Percentiles rank a stretch among this genome's conserved stretches.
Conservation (phyloP, 2,888 invertebrate genomes). For the Alsophila aescularia region DNA sequence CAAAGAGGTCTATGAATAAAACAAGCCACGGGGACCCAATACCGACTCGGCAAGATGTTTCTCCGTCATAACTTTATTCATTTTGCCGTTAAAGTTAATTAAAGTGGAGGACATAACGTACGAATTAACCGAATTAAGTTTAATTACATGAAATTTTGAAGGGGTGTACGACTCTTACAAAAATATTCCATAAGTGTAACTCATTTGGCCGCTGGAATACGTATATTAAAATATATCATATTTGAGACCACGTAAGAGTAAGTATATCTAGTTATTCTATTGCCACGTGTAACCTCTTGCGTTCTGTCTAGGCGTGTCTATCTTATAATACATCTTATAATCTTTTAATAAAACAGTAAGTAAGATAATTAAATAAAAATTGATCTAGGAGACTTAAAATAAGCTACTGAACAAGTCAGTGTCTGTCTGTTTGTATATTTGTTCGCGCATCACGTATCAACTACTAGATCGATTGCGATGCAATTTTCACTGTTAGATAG, state of each 20-base stretch:
- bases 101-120: constrained; percentile 51
- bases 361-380: too few relatives aligned
- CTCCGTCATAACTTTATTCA: constrained; percentile 65
- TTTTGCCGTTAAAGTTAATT: constrained; percentile 70
- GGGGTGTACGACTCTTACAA: constrained; percentile 2
- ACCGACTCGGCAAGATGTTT: constrained; percentile 63
- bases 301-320: too few relatives aligned
- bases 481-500: too few relatives aligned
- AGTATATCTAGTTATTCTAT: too few relatives aligned
- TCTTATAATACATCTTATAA: too few relatives aligned
- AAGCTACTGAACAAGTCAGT: too few relatives aligned
- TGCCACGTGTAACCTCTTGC: too few relatives aligned
- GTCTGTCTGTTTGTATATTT: too few relatives aligned
- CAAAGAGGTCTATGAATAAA: constrained; percentile 81
- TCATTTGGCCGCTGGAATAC: constrained; percentile 3
- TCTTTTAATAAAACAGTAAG: too few relatives aligned
- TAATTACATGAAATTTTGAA: constrained; percentile 2
- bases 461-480: too few relatives aligned
- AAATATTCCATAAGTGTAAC: constrained; percentile 5
- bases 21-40: constrained; percentile 65
- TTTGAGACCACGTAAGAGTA: not conserved
- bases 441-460: too few relatives aligned
- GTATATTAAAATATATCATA: constrained; percentile 10
- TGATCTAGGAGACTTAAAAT: too few relatives aligned
- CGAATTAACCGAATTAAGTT: constrained; percentile 15